phyloP scores from a whole-genome alignment of 2,797 vertebrate species.

The Dermochelys coriacea region DNA sequence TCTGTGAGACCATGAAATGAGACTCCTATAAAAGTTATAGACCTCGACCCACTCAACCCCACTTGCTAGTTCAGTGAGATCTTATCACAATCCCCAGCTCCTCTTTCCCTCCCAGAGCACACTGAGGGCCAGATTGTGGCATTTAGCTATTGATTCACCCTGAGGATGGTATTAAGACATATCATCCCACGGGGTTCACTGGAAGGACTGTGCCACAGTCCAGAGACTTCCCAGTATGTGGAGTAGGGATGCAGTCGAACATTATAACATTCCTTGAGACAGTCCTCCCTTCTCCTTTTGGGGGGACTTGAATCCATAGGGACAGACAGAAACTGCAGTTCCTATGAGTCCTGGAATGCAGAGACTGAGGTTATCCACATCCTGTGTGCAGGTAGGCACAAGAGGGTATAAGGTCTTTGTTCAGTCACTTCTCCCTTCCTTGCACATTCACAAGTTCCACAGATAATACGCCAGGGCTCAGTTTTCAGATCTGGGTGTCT shows the following conservation, averaged over 20 bases:
- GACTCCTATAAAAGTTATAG: slow-evolving; percentile 11
- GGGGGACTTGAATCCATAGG: slow-evolving; percentile 43
- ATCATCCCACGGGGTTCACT: background rate
- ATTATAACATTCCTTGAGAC: background rate
- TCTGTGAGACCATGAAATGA: fast-evolving
- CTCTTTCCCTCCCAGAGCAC: background rate
- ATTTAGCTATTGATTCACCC: slow-evolving; percentile 2
- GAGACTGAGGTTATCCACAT: background rate
- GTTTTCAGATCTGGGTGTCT: slow-evolving; percentile 52
- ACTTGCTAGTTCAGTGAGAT: background rate
- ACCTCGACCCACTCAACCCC: background rate
- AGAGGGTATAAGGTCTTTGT: slow-evolving; percentile 35
- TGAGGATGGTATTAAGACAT: background rate
- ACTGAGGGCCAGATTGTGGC: background rate
- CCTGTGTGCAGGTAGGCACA: slow-evolving; percentile 44
- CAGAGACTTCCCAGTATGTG: background rate
- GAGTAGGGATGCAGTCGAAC: background rate
- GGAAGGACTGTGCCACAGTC: background rate
- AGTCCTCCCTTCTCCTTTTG: slow-evolving; percentile 46
- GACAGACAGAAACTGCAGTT: background rate
- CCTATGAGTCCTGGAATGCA: too few species aligned
- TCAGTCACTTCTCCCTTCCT: background rate
- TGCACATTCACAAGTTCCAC: background rate
- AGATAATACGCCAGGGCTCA: background rate
- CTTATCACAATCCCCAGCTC: background rate